These are phyloP conservation scores for Mormyrus lacerda DNA, from an alignment of 2,113 vertebrate genomes.

Conservation along the genomic window DNA sequence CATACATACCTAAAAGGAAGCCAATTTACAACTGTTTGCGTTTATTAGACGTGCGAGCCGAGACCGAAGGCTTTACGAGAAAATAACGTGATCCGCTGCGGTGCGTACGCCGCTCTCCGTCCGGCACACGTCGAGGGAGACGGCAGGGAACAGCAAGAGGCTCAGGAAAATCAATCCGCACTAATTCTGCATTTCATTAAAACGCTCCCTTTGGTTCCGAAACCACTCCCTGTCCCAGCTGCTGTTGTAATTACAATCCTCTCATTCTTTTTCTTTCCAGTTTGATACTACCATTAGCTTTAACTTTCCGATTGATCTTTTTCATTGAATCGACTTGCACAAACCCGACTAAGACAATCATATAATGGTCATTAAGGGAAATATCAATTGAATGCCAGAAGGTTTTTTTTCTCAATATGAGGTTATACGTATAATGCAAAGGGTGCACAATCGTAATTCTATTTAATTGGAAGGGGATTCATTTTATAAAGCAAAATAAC, in stretches of 20 bases:
- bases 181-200: constrained; percentile 11
- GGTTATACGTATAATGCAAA: not conserved
- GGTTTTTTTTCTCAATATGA: not conserved
- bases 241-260: not conserved
- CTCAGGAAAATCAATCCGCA: constrained; percentile 1
- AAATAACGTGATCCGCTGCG: not conserved
- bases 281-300: not conserved
- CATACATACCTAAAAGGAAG: not conserved
- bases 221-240: not conserved
- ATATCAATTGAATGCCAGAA: not conserved
- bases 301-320: not conserved
- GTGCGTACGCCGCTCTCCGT: not conserved
- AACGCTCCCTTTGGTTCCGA: not conserved
- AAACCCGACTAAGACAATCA: not conserved
- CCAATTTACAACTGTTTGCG: not conserved
- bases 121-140: not conserved
- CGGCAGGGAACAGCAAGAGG: not conserved
- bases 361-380: not conserved
- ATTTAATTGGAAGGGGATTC: not conserved
- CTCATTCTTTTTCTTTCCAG: not conserved
- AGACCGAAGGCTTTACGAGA: not conserved
- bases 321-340: not conserved
- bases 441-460: not conserved
- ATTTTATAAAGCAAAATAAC: not conserved
- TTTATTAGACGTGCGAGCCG: not conserved